Evolutionary conservation across 2,888 invertebrate species (phyloP).

Genomic region (Agapostemon virescens): DNA sequence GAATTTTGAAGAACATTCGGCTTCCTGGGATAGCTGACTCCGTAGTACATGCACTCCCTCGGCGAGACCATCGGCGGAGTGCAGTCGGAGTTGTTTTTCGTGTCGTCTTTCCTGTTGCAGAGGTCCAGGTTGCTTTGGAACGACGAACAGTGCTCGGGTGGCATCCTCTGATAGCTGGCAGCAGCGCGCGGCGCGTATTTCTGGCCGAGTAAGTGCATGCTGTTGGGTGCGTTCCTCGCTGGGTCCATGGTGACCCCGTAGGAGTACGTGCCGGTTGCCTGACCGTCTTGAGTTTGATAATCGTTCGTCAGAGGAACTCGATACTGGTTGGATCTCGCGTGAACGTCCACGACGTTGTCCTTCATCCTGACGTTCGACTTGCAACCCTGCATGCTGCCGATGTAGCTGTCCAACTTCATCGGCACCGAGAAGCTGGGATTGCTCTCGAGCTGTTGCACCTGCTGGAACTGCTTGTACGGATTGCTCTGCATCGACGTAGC

Average conservation of each 20-base stretch:
- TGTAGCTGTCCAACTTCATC: slow-evolving; percentile 43
- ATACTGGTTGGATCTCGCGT: slow-evolving; percentile 43
- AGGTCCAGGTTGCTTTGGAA: slow-evolving; percentile 37
- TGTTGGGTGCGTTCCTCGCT: slow-evolving; percentile 14
- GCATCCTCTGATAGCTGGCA: slow-evolving; percentile 39
- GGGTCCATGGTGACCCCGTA: slow-evolving; percentile 45
- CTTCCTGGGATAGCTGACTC: slow-evolving; percentile 37
- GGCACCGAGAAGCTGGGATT: slow-evolving; percentile 26
- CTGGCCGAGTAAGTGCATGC: slow-evolving; percentile 35
- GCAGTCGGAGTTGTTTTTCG: slow-evolving; percentile 40
- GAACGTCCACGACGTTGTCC: slow-evolving; percentile 32
- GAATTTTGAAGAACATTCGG: slow-evolving; percentile 24
- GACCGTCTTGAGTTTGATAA: slow-evolving; percentile 42
- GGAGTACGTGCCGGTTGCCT: slow-evolving; percentile 33
- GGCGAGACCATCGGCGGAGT: slow-evolving; percentile 64
- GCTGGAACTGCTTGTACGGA: slow-evolving; percentile 45
- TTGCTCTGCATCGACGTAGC: slow-evolving; percentile 35
- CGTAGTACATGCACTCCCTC: slow-evolving; percentile 59
- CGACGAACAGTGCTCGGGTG: slow-evolving; percentile 15
- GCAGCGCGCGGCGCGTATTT: slow-evolving; percentile 32
- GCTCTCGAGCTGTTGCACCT: slow-evolving; percentile 30
- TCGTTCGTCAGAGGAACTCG: slow-evolving; percentile 35
- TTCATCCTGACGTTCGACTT: slow-evolving; percentile 41
- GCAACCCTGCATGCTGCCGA: slow-evolving; percentile 21
- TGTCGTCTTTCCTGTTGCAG: slow-evolving; percentile 32